Evolutionary conservation across 2,888 invertebrate genomes (phyloP).

Genomic region (Dexiosoma caninum): DNA sequence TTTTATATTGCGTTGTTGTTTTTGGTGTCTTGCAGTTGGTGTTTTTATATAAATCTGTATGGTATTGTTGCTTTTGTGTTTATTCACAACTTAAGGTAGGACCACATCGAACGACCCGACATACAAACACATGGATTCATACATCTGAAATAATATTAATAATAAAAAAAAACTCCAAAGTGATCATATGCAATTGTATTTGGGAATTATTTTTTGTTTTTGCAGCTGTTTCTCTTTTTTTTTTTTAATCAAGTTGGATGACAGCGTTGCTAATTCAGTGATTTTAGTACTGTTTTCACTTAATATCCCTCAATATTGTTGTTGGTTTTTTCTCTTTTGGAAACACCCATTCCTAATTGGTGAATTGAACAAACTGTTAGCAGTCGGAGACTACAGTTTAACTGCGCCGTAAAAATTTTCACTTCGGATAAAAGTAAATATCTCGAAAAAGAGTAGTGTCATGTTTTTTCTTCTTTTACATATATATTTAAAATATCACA

Average conservation of each 20-base stretch:
- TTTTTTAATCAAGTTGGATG: neutral
- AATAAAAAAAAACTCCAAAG: neutral
- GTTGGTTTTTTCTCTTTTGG: too few relatives aligned
- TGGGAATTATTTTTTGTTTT: neutral
- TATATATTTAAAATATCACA: too few relatives aligned
- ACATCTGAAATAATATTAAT: slow-evolving; percentile 1
- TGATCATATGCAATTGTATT: slow-evolving; percentile 5
- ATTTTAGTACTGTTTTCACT: too few relatives aligned
- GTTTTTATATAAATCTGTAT: neutral
- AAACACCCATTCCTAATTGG: too few relatives aligned
- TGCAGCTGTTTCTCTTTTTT: neutral
- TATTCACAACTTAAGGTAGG: slow-evolving; percentile 47
- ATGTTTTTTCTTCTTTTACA: too few relatives aligned
- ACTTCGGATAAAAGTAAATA: too few relatives aligned
- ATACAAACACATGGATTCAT: neutral
- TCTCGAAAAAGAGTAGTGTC: too few relatives aligned
- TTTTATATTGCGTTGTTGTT: slow-evolving; percentile 18
- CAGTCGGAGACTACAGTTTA: too few relatives aligned
- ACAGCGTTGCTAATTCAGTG: too few relatives aligned
- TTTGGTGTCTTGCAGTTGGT: neutral
- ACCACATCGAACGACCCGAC: slow-evolving; percentile 13
- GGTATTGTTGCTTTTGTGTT: neutral
- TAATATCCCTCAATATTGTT: too few relatives aligned
- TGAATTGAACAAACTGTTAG: too few relatives aligned
- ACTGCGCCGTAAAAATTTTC: too few relatives aligned